A percentile compares a stretch with the other conserved stretches of the same genome.
phyloP scores from a whole-genome alignment of 2,113 vertebrate genomes.

The Catharus fuscescens region DNA sequence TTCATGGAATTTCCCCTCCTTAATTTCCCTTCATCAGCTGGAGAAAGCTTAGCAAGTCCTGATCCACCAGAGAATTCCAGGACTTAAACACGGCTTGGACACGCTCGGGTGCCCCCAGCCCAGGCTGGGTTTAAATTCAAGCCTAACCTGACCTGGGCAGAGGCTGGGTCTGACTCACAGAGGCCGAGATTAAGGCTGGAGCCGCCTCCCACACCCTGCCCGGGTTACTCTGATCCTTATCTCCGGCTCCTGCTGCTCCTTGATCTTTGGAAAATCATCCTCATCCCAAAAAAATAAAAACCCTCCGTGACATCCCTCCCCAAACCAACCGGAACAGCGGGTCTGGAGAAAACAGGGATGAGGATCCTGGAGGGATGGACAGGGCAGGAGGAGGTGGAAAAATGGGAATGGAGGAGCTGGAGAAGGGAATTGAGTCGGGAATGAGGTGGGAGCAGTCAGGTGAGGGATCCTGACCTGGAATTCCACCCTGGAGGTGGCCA shows the following conservation, averaged over 20 bases:
- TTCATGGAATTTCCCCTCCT: background rate
- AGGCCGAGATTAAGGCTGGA: slow-evolving; percentile 19
- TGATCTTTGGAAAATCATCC: slow-evolving; percentile 11
- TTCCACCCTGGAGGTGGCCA: background rate
- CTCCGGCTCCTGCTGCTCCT: background rate
- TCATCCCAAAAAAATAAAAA: background rate
- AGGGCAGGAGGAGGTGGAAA: background rate
- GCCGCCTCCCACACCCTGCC: slow-evolving; percentile 1
- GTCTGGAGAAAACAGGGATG: background rate
- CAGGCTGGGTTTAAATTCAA: background rate
- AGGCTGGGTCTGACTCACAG: slow-evolving; percentile 10
- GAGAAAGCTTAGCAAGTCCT: background rate
- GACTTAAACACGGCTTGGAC: background rate
- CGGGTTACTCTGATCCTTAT: slow-evolving; percentile 9
- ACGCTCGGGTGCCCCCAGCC: background rate
- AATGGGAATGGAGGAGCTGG: background rate
- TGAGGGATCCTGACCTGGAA: background rate
- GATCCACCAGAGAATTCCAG: background rate
- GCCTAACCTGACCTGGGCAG: background rate
- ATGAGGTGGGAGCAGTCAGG: fast-evolving
- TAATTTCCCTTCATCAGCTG: no score
- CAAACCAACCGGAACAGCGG: background rate
- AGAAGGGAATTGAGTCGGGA: background rate
- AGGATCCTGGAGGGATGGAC: background rate
- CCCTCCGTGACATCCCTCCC: background rate